These are phyloP conservation scores for Malacosoma neustria DNA, from an alignment of 2,888 invertebrate genomes.

Conservation along the genomic window DNA sequence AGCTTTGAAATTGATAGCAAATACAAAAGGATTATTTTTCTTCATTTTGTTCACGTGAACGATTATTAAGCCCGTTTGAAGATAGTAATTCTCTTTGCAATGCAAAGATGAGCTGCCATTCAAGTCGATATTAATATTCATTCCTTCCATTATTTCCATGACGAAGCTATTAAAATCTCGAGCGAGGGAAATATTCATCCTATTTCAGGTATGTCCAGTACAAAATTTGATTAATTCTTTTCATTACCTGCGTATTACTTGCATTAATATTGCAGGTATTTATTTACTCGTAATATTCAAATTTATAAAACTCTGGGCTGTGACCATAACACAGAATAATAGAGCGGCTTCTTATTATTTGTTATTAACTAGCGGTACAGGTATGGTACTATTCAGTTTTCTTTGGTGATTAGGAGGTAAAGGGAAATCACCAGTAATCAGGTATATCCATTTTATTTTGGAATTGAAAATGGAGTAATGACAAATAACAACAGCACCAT, in stretches of 20 bases:
- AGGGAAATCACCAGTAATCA: too few relatives aligned
- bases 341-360: too few relatives aligned
- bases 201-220: slow-evolving; percentile 39
- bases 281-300: too few relatives aligned
- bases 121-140: slow-evolving; percentile 58
- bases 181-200: slow-evolving; percentile 27
- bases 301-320: too few relatives aligned
- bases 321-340: too few relatives aligned
- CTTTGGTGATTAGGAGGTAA: too few relatives aligned
- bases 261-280: too few relatives aligned
- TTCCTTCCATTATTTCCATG: slow-evolving; percentile 48
- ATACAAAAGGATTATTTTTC: not conserved
- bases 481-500: too few relatives aligned
- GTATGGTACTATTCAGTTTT: too few relatives aligned
- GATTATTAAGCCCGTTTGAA: slow-evolving; percentile 2
- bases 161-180: slow-evolving; percentile 51
- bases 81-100: slow-evolving; percentile 44
- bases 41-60: not conserved
- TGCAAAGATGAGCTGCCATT: slow-evolving; percentile 50
- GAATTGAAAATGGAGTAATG: too few relatives aligned
- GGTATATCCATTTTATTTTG: too few relatives aligned
- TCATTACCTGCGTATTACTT: not conserved
- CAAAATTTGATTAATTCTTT: slow-evolving; percentile 35
- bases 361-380: too few relatives aligned
- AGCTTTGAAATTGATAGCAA: not conserved